phyloP scores from a whole-genome alignment of 2,888 invertebrate genomes.

The Gordius sp. region DNA sequence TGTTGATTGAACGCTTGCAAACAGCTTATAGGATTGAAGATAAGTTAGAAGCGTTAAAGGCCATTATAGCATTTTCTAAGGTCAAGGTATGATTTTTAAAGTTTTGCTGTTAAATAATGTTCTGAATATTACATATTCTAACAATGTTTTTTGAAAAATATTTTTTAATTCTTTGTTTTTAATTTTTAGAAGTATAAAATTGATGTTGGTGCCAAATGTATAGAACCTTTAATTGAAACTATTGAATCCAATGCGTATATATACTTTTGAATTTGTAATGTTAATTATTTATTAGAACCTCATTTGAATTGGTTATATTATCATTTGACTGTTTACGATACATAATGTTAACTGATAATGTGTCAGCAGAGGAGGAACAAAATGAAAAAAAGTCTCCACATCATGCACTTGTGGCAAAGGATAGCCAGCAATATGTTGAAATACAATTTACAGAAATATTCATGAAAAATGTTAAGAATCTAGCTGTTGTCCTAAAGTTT shows the following conservation, averaged over 20 bases:
- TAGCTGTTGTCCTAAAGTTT: neutral
- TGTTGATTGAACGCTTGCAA: neutral
- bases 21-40: neutral
- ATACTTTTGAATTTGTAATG: neutral
- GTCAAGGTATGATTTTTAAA: too few relatives aligned
- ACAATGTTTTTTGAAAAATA: too few relatives aligned
- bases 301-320: neutral
- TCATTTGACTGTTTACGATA: neutral
- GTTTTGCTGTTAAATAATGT: too few relatives aligned
- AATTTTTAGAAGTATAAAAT: neutral
- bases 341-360: neutral
- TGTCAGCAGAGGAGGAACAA: too few relatives aligned
- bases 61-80: neutral
- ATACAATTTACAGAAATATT: slow-evolving; percentile 12
- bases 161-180: neutral
- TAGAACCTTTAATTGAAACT: neutral
- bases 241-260: neutral
- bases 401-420: too few relatives aligned
- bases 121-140: too few relatives aligned
- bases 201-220: neutral
- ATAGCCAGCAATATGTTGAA: slow-evolving; percentile 1
- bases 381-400: too few relatives aligned
- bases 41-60: neutral
- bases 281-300: neutral
- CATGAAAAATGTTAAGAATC: slow-evolving; percentile 8